These are phyloP conservation scores for Steatocranus sp. DNA, from an alignment of 2,797 vertebrate species.

Conservation along the genomic window DNA sequence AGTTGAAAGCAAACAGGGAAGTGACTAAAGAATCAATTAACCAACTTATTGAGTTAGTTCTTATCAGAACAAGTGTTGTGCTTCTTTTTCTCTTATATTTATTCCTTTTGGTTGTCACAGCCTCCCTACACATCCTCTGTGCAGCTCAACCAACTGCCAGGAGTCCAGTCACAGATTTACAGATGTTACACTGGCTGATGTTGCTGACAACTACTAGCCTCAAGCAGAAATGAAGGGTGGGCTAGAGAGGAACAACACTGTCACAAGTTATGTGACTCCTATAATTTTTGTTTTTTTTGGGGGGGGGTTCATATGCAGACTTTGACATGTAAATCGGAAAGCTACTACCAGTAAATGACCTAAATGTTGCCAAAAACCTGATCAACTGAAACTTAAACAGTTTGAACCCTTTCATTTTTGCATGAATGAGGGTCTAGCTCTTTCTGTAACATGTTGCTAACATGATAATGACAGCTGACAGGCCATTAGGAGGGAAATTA, in stretches of 20 bases:
- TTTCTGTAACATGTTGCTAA: slow-evolving; percentile 24
- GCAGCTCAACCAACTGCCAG: background rate
- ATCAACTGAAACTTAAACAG: background rate
- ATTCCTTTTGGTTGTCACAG: background rate
- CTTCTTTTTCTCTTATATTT: background rate
- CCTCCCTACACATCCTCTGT: background rate
- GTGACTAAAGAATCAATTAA: background rate
- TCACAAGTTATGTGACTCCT: background rate
- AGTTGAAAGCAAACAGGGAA: background rate
- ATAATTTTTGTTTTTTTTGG: background rate
- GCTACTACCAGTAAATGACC: background rate
- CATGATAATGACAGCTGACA: slow-evolving; percentile 22
- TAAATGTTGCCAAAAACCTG: background rate
- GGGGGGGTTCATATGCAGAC: background rate
- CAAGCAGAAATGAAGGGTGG: background rate
- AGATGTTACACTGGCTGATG: background rate
- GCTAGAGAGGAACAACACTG: background rate
- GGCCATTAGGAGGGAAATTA: slow-evolving; percentile 9
- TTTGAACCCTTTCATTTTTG: background rate
- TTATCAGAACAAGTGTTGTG: background rate
- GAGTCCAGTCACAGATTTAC: background rate
- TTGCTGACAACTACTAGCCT: background rate
- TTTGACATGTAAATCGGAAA: background rate
- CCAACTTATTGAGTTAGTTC: background rate
- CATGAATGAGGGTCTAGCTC: background rate